Conservation (phyloP, 2,113 vertebrate genomes). For the Poecilia latipinna region DNA sequence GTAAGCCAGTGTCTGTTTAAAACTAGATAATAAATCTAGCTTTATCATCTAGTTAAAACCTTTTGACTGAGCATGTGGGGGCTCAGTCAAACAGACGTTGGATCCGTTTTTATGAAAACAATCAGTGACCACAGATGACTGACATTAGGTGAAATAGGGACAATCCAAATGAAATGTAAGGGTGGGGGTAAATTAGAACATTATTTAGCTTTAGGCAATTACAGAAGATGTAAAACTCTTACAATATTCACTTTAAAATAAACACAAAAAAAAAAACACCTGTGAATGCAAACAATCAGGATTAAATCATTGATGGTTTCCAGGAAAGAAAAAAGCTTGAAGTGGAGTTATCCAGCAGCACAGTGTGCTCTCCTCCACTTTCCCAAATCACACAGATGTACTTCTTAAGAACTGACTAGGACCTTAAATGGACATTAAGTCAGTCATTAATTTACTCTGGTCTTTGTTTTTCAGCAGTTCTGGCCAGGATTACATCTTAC, state of each 20-base stretch:
- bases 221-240: no score
- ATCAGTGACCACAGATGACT: no score
- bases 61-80: not conserved
- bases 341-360: not conserved
- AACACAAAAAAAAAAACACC: no score
- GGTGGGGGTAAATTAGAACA: not conserved
- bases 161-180: not conserved
- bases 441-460: conserved; percentile 27
- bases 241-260: no score
- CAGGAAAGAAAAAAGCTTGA: conserved; percentile 1
- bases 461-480: conserved; percentile 35
- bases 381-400: conserved; percentile 1
- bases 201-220: no score
- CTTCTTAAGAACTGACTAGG: conserved; percentile 13
- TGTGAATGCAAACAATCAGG: not conserved
- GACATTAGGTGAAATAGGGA: no score
- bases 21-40: not conserved
- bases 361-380: not conserved
- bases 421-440: conserved; percentile 42
- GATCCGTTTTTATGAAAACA: not conserved
- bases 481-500: conserved; percentile 41
- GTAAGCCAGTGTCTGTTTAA: not conserved
- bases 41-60: no score
- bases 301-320: not conserved
- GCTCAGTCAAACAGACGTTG: not conserved